These are phyloP conservation scores for Athalia rosae DNA, from an alignment of 2,888 invertebrate species.

Conservation along the genomic window DNA sequence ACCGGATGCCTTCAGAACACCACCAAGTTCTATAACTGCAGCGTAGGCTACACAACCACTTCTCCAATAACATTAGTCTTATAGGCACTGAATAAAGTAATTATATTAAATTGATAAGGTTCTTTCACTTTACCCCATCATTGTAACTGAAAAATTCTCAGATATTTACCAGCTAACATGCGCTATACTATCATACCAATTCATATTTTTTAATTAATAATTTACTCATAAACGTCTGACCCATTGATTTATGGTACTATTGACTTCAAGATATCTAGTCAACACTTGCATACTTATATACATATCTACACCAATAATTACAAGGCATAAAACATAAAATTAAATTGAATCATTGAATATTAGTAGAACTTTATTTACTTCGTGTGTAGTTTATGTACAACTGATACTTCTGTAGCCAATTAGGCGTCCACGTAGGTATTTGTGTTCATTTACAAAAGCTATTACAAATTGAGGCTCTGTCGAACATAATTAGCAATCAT, in stretches of 20 bases:
- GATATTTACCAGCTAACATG: too few relatives aligned
- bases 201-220: too few relatives aligned
- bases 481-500: constrained; percentile 6
- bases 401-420: constrained; percentile 20
- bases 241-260: too few relatives aligned
- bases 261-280: too few relatives aligned
- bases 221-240: too few relatives aligned
- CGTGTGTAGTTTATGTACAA: constrained; percentile 3
- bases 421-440: constrained; percentile 12
- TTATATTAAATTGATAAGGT: constrained; percentile 3
- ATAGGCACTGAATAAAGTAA: constrained; percentile 35
- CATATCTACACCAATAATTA: too few relatives aligned
- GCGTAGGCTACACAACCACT: neutral
- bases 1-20: constrained; percentile 55
- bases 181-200: too few relatives aligned
- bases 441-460: neutral
- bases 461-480: constrained; percentile 7
- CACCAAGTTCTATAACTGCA: constrained; percentile 31
- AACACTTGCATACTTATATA: too few relatives aligned
- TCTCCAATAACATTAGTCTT: constrained; percentile 36
- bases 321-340: too few relatives aligned
- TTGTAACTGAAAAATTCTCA: neutral
- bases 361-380: neutral
- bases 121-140: neutral
- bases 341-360: neutral